phyloP scores from a whole-genome alignment of 2,113 vertebrate species.

The Podarcis muralis region DNA sequence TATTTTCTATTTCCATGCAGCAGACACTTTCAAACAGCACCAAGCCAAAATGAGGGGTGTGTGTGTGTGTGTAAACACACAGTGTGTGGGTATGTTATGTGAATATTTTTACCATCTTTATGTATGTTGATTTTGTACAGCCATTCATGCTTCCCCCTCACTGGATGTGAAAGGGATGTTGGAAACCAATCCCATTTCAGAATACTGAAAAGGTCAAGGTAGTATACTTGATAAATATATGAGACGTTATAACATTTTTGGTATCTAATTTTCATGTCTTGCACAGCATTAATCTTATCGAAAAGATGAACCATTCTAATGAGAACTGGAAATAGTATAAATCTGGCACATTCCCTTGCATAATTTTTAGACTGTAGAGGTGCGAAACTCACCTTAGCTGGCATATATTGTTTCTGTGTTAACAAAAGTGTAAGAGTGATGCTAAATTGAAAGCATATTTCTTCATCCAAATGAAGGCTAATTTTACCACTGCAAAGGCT shows the following conservation, averaged over 20 bases:
- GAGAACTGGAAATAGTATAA: conserved; percentile 18
- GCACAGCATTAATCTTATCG: conserved; percentile 18
- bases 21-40: background rate
- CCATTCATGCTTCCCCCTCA: background rate
- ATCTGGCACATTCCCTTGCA: background rate
- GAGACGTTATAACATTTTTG: conserved; percentile 18
- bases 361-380: background rate
- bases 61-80: background rate
- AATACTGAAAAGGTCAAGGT: conserved; percentile 49
- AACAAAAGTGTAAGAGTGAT: background rate
- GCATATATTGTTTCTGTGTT: background rate
- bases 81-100: background rate
- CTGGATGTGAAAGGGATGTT: conserved; percentile 1
- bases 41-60: background rate
- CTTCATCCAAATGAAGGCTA: conserved; percentile 1
- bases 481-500: background rate
- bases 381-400: background rate
- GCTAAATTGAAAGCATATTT: conserved; percentile 18
- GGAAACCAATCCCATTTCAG: conserved; percentile 27
- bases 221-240: conserved; percentile 28
- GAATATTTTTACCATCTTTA: background rate
- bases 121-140: background rate
- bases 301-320: conserved; percentile 1
- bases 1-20: background rate
- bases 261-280: conserved; percentile 40